A percentile compares a stretch with the other conserved stretches of the same genome.
Conservation (phyloP, 2,113 vertebrate species). For the Ornithorhynchus anatinus region DNA sequence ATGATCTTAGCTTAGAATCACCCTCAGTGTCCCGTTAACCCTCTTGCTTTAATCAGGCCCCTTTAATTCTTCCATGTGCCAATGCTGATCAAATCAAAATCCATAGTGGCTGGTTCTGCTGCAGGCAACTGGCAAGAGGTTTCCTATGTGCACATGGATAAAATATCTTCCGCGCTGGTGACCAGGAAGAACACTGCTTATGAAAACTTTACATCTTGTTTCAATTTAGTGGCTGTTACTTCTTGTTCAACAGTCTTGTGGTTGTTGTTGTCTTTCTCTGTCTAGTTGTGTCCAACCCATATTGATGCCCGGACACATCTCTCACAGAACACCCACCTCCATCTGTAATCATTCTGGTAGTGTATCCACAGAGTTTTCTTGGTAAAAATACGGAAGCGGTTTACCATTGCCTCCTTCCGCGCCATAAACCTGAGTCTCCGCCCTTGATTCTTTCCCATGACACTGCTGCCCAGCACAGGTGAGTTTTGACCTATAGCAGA, state of each 20-base stretch:
- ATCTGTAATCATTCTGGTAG: no score
- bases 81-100: not conserved
- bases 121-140: not conserved
- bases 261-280: no score
- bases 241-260: slow-evolving; percentile 30
- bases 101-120: slow-evolving; percentile 12
- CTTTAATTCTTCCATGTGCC: not conserved
- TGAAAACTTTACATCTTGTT: slow-evolving; percentile 1
- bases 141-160: not conserved
- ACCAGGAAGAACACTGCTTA: not conserved
- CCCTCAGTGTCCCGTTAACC: slow-evolving; percentile 1
- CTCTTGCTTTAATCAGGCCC: not conserved
- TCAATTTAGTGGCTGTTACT: slow-evolving; percentile 34
- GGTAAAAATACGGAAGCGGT: no score
- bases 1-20: not conserved
- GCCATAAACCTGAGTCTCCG: no score
- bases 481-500: no score
- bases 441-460: no score
- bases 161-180: not conserved
- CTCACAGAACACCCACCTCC: no score
- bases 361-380: no score
- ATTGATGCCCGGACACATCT: no score
- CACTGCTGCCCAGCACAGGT: no score
- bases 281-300: no score
- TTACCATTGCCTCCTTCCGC: no score